A percentile compares a stretch with the other conserved stretches of the same genome.
phyloP scores from a whole-genome alignment of 2,113 vertebrate species.

The Ceyx cyanopectus region DNA sequence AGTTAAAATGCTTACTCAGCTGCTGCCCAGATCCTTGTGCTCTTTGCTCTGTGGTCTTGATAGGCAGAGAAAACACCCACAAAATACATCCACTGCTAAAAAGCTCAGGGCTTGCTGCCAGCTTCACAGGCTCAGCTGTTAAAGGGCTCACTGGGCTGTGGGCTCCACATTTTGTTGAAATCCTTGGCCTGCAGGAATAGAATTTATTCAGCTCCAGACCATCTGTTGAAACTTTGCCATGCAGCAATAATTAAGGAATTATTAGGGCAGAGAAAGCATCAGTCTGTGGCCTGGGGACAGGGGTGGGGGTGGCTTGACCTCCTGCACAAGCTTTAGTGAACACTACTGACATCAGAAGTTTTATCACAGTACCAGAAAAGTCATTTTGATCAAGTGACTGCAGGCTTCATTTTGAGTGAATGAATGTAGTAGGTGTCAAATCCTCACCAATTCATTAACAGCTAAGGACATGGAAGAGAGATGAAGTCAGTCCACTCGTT shows the following conservation, averaged over 20 bases:
- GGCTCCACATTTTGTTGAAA: constrained; percentile 42
- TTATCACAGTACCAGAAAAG: background rate
- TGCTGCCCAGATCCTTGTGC: background rate
- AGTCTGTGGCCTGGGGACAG: background rate
- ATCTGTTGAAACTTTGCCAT: constrained; percentile 66
- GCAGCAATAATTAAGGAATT: constrained; percentile 58
- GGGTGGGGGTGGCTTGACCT: background rate
- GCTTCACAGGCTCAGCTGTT: constrained; percentile 32
- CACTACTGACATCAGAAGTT: background rate
- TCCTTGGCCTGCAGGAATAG: constrained; percentile 41
- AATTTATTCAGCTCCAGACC: constrained; percentile 59
- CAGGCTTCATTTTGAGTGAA: background rate
- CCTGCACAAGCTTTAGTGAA: background rate
- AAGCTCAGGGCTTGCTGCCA: background rate
- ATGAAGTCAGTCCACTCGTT: background rate
- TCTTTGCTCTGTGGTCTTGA: background rate
- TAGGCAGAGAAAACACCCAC: background rate
- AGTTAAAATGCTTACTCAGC: background rate
- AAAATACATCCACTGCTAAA: background rate
- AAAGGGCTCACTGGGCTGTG: background rate
- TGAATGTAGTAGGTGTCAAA: background rate
- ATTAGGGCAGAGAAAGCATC: constrained; percentile 61
- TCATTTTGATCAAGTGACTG: background rate
- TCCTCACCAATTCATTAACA: background rate
- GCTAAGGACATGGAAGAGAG: background rate